Percentiles rank a stretch among this genome's conserved stretches.
Conservation (phyloP, 2,113 vertebrate species). For the Trogon surrucura region DNA sequence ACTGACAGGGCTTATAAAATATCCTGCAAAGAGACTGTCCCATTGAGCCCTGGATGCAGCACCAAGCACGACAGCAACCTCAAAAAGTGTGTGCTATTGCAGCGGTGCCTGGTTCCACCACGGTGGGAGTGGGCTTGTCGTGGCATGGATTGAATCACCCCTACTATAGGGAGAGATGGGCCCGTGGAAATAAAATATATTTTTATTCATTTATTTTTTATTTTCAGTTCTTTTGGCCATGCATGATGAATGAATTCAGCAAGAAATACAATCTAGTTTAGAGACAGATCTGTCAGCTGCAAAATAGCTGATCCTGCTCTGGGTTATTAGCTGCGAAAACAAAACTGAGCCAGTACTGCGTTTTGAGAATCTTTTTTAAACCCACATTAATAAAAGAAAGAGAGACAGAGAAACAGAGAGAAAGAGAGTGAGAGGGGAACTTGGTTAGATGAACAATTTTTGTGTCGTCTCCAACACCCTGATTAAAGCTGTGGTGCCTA, state of each 20-base stretch:
- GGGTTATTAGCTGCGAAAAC: slow-evolving; percentile 73
- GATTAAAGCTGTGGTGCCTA: slow-evolving; percentile 73
- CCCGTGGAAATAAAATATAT: not conserved
- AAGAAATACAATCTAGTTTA: slow-evolving; percentile 56
- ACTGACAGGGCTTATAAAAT: not conserved
- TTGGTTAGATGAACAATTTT: slow-evolving; percentile 65
- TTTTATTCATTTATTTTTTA: slow-evolving; percentile 8
- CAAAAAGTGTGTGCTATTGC: fast-evolving
- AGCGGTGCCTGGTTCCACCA: not conserved
- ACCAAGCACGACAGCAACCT: not conserved
- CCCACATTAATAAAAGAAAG: slow-evolving; percentile 67
- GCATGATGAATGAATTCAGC: slow-evolving; percentile 64
- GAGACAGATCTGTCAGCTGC: slow-evolving; percentile 64
- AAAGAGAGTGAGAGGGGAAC: not conserved
- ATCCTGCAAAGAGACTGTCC: not conserved
- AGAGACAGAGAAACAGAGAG: not conserved
- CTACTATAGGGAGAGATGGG: not conserved
- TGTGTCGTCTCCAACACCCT: slow-evolving; percentile 65
- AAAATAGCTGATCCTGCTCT: slow-evolving; percentile 64
- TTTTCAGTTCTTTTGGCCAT: not conserved
- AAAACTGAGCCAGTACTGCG: slow-evolving; percentile 54
- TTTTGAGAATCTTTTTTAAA: slow-evolving; percentile 60
- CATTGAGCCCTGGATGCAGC: not conserved
- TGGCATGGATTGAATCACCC: not conserved
- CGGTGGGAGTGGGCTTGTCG: not conserved